Base-by-base conservation (phyloP, 1,140 invertebrate species). In the Drosophila tropicalis region DNA sequence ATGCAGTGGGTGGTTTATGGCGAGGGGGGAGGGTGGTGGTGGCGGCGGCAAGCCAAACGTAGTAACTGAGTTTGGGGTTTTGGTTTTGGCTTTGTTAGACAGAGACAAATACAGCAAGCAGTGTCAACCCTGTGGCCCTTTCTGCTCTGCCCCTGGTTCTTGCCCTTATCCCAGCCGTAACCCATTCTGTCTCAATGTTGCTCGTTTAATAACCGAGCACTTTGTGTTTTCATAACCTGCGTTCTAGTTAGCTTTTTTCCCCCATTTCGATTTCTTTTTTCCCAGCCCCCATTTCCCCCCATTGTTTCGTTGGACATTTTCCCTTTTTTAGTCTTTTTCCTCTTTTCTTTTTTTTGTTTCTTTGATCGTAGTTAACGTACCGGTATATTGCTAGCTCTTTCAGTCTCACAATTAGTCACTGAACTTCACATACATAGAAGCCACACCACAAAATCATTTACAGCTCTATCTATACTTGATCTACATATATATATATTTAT, bases 211-310 rank as follows among this genome's bases (percentile, higher is more conserved):
- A 83, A 83, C 66, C 77, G 70, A 73, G 70, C 81, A 78, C 74
- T 78, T 85, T 84, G 76, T 77, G 77, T 84, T 84, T 84, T 85
- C 81, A 84, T 83, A 86, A 87, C 82, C 82, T 69, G 83, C 79
- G 69, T 66, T 71, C 75, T 76, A 75, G 73, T 78, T 85, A 76
- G 71, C 65, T 70, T 69, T 73, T 70, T 40, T 39, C 36, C 60
- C 60, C 47, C 29, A 51, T 72, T 61, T 22, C 44, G 25, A 57
- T 41, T 62, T 40, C 47, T 60, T 9, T 34, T 34, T 34, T 34
- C 41, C 47, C 19, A 29, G 47, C 56, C 15, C 10, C 55, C 40
- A n/a, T n/a, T n/a, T 32, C 13, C 6, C 1, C 1, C 13, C 29
- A 5, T 5, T 5, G 5, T 29, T 29, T 17, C 47, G 29, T 54